Conservation (phyloP, 2,113 vertebrate species). For the Hylia prasina region DNA sequence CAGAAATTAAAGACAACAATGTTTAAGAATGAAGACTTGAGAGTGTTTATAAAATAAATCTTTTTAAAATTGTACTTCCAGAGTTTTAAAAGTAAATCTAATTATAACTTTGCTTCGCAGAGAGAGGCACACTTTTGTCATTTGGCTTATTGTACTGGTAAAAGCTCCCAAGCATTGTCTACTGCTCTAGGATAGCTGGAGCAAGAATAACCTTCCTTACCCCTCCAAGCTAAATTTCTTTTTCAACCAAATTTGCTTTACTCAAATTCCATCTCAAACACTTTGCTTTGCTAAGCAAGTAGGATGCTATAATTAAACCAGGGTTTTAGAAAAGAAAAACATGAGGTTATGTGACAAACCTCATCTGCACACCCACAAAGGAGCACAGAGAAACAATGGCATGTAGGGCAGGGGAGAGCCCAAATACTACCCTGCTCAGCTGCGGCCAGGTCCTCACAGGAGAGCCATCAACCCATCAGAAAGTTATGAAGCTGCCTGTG, state of each 20-base stretch:
- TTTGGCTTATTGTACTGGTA: neutral
- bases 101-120: neutral
- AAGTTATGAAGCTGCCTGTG: neutral
- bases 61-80: neutral
- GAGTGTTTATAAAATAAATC: rapidly evolving
- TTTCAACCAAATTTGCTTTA: neutral
- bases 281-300: neutral
- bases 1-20: neutral
- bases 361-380: neutral
- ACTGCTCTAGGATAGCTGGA: neutral
- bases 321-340: neutral
- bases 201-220: neutral
- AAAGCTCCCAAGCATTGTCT: neutral
- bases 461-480: neutral
- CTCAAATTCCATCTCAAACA: neutral
- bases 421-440: neutral
- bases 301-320: neutral
- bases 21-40: neutral
- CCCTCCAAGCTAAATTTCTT: neutral
- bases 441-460: neutral
- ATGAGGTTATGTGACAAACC: neutral
- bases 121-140: neutral
- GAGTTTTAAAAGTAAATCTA: neutral
- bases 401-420: rapidly evolving
- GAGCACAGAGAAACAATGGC: neutral